Percentiles rank a stretch among this genome's conserved stretches.
phyloP scores from a whole-genome alignment of 2,797 vertebrate genomes.

The Sebastes dallii region DNA sequence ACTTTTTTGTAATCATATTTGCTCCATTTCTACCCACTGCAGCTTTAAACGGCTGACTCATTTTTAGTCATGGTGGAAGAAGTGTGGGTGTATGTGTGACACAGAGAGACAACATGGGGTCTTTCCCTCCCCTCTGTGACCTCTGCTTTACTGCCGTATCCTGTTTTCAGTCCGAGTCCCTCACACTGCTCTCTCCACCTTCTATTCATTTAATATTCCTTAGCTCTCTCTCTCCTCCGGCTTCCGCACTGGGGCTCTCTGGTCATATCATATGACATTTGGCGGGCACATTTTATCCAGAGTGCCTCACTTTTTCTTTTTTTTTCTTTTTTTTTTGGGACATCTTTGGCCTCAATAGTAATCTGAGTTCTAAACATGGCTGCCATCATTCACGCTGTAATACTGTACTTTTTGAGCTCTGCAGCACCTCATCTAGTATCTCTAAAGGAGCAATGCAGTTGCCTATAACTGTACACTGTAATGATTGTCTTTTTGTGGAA shows the following conservation, averaged over 20 bases:
- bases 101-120: constrained; percentile 16
- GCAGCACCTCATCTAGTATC: not conserved
- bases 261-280: constrained; percentile 63
- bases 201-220: constrained; percentile 67
- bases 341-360: not conserved
- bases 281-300: constrained; percentile 47
- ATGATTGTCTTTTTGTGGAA: not conserved
- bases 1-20: no score
- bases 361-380: not conserved
- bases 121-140: constrained; percentile 46
- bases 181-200: constrained; percentile 44
- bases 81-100: not conserved
- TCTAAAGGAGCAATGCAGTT: not conserved
- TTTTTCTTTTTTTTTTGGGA: not conserved
- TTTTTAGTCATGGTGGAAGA: not conserved
- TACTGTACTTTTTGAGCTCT: not conserved
- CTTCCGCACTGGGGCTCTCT: constrained; percentile 56
- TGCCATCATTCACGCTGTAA: not conserved
- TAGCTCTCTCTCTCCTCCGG: constrained; percentile 20
- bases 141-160: constrained; percentile 66
- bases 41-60: not conserved
- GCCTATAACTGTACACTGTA: not conserved
- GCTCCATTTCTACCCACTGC: no score
- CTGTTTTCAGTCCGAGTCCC: constrained; percentile 69
- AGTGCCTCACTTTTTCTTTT: not conserved